These are phyloP conservation scores for Phengaris alcon DNA, from an alignment of 2,888 invertebrate genomes.

Conservation along the genomic window DNA sequence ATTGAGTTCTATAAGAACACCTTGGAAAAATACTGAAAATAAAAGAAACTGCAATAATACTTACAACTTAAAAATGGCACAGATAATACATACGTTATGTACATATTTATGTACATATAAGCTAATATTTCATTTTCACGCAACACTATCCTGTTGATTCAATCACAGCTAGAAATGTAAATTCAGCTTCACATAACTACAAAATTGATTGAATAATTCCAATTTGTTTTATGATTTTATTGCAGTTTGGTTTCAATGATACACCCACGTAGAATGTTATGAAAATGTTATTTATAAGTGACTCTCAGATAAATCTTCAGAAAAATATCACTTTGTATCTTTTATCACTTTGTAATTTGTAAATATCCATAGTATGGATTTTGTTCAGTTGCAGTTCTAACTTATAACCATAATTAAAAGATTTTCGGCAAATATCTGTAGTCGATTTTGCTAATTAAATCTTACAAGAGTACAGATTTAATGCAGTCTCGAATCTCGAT, in stretches of 20 bases:
- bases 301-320: too few species aligned
- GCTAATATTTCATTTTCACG: neutral
- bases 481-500: too few species aligned
- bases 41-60: neutral
- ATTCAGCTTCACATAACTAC: neutral
- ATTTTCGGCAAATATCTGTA: too few species aligned
- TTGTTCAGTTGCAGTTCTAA: too few species aligned
- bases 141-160: neutral
- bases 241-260: neutral
- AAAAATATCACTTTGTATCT: too few species aligned
- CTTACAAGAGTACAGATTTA: too few species aligned
- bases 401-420: too few species aligned
- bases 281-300: neutral
- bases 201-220: neutral
- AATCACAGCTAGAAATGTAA: neutral
- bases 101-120: neutral
- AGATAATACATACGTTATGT: neutral
- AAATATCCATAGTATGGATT: too few species aligned
- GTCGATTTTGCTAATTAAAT: too few species aligned
- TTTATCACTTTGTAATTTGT: too few species aligned
- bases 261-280: neutral
- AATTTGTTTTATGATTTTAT: conserved; percentile 18
- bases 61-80: conserved; percentile 7
- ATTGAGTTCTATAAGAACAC: too few species aligned
- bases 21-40: neutral